Percentiles rank a stretch among this genome's conserved stretches.
These are phyloP conservation scores for Poecilia latipinna DNA, from an alignment of 2,113 vertebrate genomes.

Conservation along the genomic window DNA sequence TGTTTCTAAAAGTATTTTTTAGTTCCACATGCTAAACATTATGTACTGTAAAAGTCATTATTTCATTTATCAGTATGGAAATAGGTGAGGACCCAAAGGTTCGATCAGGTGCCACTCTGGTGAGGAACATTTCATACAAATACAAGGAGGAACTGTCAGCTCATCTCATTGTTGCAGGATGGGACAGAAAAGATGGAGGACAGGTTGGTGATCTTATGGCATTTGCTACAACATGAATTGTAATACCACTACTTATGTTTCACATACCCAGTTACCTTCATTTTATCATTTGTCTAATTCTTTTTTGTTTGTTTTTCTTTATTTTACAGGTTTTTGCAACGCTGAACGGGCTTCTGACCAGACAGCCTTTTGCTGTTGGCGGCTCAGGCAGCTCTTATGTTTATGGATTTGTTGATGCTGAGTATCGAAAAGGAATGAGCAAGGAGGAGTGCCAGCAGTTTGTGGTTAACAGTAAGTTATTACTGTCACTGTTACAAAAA, in stretches of 20 bases:
- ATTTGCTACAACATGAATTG: too few species aligned
- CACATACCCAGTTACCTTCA: too few species aligned
- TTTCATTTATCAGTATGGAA: conserved; percentile 85
- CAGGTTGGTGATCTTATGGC: conserved; percentile 87
- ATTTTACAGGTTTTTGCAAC: conserved; percentile 89
- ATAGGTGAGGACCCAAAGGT: conserved; percentile 82
- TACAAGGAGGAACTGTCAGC: conserved; percentile 88
- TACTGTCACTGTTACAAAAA: too few species aligned
- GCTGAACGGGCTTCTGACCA: conserved; percentile 81
- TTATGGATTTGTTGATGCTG: conserved; percentile 87
- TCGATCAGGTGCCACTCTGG: conserved; percentile 84
- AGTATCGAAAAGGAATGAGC: conserved; percentile 81
- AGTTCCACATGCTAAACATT: too few species aligned
- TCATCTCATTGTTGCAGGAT: conserved; percentile 88
- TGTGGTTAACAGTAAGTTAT: conserved; percentile 83
- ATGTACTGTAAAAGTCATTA: too few species aligned
- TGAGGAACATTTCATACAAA: conserved; percentile 87
- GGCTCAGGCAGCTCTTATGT: conserved; percentile 88
- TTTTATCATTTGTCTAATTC: too few species aligned
- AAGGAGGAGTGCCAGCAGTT: conserved; percentile 81
- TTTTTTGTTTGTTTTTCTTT: too few species aligned
- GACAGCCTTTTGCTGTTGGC: conserved; percentile 84
- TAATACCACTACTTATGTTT: too few species aligned
- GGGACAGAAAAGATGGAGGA: conserved; percentile 83
- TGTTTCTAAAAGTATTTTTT: too few species aligned